phyloP scores from a whole-genome alignment of 1,140 invertebrate genomes.

The Caenorhabditis brenneri region DNA sequence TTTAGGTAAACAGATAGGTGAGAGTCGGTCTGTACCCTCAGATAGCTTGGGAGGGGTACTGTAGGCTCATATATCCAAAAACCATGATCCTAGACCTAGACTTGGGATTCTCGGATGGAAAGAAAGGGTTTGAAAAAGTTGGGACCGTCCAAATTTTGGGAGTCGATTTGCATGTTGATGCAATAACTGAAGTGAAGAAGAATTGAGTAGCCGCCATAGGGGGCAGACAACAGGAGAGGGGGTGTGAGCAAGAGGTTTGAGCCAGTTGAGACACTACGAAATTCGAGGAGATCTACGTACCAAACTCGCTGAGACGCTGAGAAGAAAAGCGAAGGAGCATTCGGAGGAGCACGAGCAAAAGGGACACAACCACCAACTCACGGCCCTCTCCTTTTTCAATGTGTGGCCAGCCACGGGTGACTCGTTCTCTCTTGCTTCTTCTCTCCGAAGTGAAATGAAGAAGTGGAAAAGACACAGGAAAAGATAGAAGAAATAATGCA shows the following conservation, averaged over 20 bases:
- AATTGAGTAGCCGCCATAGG: constrained; percentile 40
- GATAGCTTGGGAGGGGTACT: neutral
- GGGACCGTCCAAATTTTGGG: constrained; percentile 3
- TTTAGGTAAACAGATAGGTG: neutral
- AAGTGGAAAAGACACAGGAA: constrained; percentile 38
- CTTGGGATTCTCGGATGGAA: neutral
- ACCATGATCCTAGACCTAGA: neutral
- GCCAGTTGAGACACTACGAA: neutral
- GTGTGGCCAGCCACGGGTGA: constrained; percentile 23
- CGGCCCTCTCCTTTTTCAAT: constrained; percentile 43
- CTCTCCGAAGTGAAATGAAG: constrained; percentile 13
- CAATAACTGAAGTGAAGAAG: constrained; percentile 42
- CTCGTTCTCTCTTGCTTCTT: neutral
- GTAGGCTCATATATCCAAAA: neutral
- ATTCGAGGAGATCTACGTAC: constrained; percentile 21
- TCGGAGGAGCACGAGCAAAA: constrained; percentile 4
- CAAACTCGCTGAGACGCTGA: constrained; percentile 35
- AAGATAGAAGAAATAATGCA: constrained; percentile 7
- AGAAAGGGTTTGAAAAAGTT: neutral
- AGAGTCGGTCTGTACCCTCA: neutral
- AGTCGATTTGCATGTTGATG: constrained; percentile 37
- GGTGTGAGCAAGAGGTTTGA: constrained; percentile 36
- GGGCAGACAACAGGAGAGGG: constrained; percentile 25
- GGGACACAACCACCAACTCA: constrained; percentile 37
- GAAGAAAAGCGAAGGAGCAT: constrained; percentile 34